Conservation (phyloP, 2,797 vertebrate species). For the Brachymystax lenok region DNA sequence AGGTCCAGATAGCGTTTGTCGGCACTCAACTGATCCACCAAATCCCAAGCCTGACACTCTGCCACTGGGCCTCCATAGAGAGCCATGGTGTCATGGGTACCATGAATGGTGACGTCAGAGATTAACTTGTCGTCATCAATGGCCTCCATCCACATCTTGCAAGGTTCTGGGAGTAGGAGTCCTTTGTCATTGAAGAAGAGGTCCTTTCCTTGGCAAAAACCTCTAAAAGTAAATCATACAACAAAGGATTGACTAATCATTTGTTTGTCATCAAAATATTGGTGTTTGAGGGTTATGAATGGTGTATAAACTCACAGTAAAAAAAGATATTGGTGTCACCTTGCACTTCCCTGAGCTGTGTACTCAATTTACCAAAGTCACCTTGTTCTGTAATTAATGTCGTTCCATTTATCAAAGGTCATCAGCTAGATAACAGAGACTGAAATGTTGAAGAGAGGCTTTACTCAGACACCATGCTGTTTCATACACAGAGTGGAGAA, state of each 20-base stretch:
- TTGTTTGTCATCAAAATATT: neutral
- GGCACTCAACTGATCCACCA: constrained; percentile 59
- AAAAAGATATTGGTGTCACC: neutral
- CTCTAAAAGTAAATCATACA: constrained; percentile 19
- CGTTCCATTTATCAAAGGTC: too few relatives aligned
- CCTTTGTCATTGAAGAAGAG: constrained; percentile 49
- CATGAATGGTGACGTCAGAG: constrained; percentile 59
- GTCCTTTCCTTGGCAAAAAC: constrained; percentile 33
- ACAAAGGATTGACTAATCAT: neutral
- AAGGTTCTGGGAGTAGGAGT: constrained; percentile 45
- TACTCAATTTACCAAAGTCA: neutral
- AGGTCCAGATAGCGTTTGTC: constrained; percentile 68
- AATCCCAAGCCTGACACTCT: constrained; percentile 50
- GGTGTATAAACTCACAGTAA: neutral
- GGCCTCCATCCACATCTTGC: constrained; percentile 59
- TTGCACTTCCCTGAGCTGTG: neutral
- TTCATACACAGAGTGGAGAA: too few relatives aligned
- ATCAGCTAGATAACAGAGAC: too few relatives aligned
- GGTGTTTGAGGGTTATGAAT: neutral
- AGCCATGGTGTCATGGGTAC: constrained; percentile 60
- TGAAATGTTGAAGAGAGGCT: too few relatives aligned
- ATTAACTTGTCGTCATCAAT: constrained; percentile 46
- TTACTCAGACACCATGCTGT: too few relatives aligned
- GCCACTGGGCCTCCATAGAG: constrained; percentile 46
- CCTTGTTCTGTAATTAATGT: neutral